Base-by-base conservation (phyloP, 2,888 invertebrate species). In the Eudasyphora cyanicolor region DNA sequence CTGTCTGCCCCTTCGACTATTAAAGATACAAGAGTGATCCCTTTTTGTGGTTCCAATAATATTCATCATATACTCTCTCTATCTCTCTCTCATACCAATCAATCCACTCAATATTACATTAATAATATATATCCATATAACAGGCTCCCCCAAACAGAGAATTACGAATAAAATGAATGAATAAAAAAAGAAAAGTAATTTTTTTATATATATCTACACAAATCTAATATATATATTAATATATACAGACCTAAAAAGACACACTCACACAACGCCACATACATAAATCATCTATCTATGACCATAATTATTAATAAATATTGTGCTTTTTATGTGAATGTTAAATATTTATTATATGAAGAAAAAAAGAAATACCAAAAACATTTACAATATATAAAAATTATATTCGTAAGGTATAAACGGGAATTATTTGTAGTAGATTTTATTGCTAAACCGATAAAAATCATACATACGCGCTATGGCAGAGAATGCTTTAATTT, bases 211-310 rank as follows among this genome's bases (percentile, higher is more conserved):
- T 57, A 51, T 21, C 51, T 51, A 51, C 51, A 51, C 51, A 69
- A 49, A 12, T 45, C n/a, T n/a, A 35, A 74, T 54, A 45, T 45
- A n/a, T n/a, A 71, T 0, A 27, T 76, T 73, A 79, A 73, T 77
- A 80, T 78, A 82, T 60, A 79, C 67, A 75, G 51, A 57, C 71
- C 38, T 76, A 82, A 49, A 70, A 60, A 76, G 17, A 64, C 12
- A 7, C 32, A 75, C 27, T 45, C 45, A 10, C 45, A 14, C 3
- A n/a, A n/a, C n/a, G n/a, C n/a, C n/a, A 17, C 60, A 69, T 80
- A 76, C 42, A 81, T 75, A 75, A 78, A 89, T 82, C 86, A 87
- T 86, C 87, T 86, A 87, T 86, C 85, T 86, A 84, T 86, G 86
- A 86, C 86, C 86, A 86, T 79, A 76, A 86, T 74, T 86, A 86